Conservation (phyloP, 2,888 invertebrate genomes). For the Anthrax anthrax region DNA sequence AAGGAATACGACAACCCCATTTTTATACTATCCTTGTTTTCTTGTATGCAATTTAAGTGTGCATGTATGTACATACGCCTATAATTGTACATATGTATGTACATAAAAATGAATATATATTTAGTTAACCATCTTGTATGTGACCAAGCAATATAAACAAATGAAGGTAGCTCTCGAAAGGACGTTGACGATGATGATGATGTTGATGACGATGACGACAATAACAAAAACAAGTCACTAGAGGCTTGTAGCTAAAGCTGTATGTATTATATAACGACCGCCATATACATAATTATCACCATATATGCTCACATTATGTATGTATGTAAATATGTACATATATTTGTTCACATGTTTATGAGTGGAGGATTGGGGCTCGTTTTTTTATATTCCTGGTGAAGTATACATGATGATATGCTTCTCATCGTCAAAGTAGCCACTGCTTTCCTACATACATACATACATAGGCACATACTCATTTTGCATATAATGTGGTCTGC, state of each 20-base stretch:
- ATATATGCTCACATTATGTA: no score
- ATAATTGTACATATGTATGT: constrained; percentile 1
- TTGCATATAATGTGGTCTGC: not conserved
- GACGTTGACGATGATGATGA: constrained; percentile 10
- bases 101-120: constrained; percentile 7
- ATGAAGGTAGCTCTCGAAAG: constrained; percentile 11
- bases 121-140: constrained; percentile 18
- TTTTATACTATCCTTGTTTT: no score
- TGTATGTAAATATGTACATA: no score
- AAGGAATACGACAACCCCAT: no score
- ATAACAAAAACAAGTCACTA: no score
- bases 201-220: not conserved
- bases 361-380: not conserved
- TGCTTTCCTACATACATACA: no score
- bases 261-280: no score
- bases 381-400: no score
- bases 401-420: no score
- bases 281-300: no score
- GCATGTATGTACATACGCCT: constrained; percentile 2
- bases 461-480: not conserved
- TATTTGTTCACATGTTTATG: constrained; percentile 1
- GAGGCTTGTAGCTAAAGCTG: no score
- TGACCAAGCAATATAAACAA: constrained; percentile 13
- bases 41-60: no score
- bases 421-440: not conserved